These are phyloP conservation scores for Stigmatopora nigra DNA, from an alignment of 2,113 vertebrate species.

Conservation along the genomic window DNA sequence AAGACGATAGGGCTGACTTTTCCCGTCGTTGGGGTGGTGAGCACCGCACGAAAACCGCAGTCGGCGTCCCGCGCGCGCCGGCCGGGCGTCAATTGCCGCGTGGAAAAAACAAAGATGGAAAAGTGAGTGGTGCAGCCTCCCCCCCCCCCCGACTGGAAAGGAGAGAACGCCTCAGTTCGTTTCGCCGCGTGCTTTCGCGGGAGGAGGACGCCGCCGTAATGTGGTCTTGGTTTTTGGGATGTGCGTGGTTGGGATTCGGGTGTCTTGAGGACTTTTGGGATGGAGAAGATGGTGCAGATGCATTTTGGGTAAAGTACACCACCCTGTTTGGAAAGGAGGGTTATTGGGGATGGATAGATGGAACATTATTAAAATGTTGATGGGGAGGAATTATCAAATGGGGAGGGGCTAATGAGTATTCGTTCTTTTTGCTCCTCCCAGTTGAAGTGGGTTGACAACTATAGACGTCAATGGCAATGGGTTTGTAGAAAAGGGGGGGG, in stretches of 20 bases:
- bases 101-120: constrained; percentile 39
- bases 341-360: no score
- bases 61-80: neutral
- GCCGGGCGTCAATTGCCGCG: constrained; percentile 53
- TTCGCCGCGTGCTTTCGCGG: neutral
- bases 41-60: neutral
- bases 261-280: neutral
- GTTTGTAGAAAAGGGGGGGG: no score
- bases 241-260: neutral
- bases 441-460: no score
- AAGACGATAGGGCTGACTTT: neutral
- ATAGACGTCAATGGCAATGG: no score
- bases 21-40: neutral
- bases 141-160: neutral
- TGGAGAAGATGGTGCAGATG: neutral
- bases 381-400: no score
- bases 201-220: constrained; percentile 15
- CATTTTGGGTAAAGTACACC: no score
- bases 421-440: no score
- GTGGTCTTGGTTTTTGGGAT: constrained; percentile 26
- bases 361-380: no score
- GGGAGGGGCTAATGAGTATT: no score
- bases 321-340: no score
- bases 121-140: constrained; percentile 48
- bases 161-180: neutral